A percentile compares a stretch with the other conserved stretches of the same genome.
Conservation (phyloP, 2,113 vertebrate species). For the Corynorhinus townsendii region DNA sequence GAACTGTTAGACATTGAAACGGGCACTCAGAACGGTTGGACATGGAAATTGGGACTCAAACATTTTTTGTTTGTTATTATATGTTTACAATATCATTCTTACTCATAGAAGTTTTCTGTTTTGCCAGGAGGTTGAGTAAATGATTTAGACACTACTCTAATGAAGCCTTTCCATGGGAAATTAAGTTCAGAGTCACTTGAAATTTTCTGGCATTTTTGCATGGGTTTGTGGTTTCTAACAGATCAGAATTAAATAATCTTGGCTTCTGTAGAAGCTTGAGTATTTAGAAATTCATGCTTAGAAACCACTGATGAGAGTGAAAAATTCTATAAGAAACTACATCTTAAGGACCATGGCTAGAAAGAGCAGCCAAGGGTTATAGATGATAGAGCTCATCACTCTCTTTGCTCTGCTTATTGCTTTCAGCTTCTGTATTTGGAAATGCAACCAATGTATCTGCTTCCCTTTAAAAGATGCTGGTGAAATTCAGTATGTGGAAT, state of each 20-base stretch:
- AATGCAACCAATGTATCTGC: background rate
- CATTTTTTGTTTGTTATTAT: too few species aligned
- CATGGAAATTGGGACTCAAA: too few species aligned
- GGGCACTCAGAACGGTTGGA: too few species aligned
- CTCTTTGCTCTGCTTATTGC: background rate
- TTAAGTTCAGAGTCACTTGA: background rate
- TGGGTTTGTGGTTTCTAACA: background rate
- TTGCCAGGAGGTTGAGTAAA: background rate
- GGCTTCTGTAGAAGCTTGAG: background rate
- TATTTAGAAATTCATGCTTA: slow-evolving; percentile 9
- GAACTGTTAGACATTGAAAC: too few species aligned
- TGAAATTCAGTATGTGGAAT: background rate
- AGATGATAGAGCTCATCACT: background rate
- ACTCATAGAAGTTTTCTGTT: background rate
- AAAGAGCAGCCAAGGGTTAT: background rate
- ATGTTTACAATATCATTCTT: background rate
- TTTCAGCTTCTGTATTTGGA: slow-evolving; percentile 29
- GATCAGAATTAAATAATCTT: background rate
- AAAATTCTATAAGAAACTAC: background rate
- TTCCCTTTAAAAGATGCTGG: background rate
- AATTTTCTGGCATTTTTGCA: background rate
- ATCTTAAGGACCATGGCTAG: background rate
- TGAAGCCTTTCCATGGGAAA: background rate
- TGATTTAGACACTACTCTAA: background rate
- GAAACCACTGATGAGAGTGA: background rate